Percentiles rank a stretch among this genome's conserved stretches.
These are phyloP conservation scores for Myiotriccus ornatus DNA, from an alignment of 2,797 vertebrate genomes.

Conservation along the genomic window DNA sequence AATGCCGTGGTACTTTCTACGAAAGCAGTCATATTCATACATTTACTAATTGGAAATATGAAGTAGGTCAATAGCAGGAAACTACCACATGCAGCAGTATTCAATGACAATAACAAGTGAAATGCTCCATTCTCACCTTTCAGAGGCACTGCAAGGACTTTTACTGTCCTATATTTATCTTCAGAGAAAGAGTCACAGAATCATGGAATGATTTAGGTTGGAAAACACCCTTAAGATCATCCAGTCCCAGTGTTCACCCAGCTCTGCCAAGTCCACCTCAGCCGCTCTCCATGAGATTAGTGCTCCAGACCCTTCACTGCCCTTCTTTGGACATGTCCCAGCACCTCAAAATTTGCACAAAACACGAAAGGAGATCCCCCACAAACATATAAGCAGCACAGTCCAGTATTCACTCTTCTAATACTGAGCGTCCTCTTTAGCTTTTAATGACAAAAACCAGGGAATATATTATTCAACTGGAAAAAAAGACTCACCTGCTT, in stretches of 20 bases:
- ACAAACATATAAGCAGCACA: background rate
- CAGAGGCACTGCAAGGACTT: background rate
- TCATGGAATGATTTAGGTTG: background rate
- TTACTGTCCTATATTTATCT: background rate
- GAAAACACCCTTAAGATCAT: background rate
- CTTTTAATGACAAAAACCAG: background rate
- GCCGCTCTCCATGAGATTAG: background rate
- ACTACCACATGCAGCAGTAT: background rate
- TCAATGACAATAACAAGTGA: rapidly evolving
- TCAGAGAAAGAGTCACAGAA: background rate
- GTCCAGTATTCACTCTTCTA: background rate
- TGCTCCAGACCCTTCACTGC: background rate
- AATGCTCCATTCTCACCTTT: background rate
- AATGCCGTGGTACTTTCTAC: background rate
- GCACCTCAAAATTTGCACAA: background rate
- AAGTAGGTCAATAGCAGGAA: background rate
- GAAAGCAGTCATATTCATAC: background rate
- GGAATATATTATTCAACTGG: background rate
- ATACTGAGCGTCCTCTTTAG: background rate
- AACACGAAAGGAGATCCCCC: background rate
- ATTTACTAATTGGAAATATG: background rate
- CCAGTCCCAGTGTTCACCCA: background rate
- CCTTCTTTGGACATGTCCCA: background rate
- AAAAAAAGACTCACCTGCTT: background rate
- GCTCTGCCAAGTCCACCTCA: background rate